Conservation (phyloP, 2,797 vertebrate genomes). For the Ctenochaetus hawaiiensis region DNA sequence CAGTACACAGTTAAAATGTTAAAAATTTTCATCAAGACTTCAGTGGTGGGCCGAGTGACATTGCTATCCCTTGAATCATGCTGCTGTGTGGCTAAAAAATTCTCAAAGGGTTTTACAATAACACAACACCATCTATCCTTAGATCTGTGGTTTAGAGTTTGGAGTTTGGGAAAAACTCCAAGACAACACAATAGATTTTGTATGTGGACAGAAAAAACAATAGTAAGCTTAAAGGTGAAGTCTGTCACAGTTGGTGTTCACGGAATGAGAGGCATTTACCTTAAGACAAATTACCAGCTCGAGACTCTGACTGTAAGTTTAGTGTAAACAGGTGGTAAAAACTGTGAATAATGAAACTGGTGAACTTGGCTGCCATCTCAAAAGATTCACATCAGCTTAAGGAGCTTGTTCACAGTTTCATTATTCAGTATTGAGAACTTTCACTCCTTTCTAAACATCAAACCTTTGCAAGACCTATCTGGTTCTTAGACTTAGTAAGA, state of each 20-base stretch:
- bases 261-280: background rate
- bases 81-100: slow-evolving; percentile 2
- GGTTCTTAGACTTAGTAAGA: background rate
- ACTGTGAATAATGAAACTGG: background rate
- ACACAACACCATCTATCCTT: background rate
- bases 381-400: background rate
- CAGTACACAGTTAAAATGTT: background rate
- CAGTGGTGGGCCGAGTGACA: background rate
- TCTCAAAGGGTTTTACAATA: slow-evolving; percentile 4
- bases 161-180: background rate
- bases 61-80: background rate
- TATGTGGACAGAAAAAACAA: background rate
- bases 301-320: background rate
- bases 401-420: slow-evolving; percentile 44
- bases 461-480: background rate
- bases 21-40: background rate
- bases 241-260: background rate
- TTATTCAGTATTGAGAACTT: slow-evolving; percentile 13
- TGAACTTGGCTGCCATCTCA: background rate
- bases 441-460: slow-evolving; percentile 26
- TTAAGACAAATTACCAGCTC: background rate
- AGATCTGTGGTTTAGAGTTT: background rate
- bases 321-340: background rate
- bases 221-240: background rate
- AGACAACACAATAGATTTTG: background rate